phyloP scores from a whole-genome alignment of 1,140 invertebrate species.

The Oedothorax gibbosus region DNA sequence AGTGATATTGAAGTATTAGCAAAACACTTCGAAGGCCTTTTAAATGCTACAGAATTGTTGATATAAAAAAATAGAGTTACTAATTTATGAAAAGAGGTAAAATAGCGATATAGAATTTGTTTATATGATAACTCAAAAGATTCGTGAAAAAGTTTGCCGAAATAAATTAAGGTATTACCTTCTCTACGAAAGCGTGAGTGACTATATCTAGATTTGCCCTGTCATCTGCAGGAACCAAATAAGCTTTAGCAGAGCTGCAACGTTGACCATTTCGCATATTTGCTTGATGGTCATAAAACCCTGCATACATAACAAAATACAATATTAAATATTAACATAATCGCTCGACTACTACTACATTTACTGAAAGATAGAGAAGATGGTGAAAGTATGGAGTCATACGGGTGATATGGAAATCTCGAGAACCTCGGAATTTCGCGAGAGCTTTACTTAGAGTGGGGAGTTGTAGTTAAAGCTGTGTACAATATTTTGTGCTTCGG shows the following conservation, averaged over 20 bases:
- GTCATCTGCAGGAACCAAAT: constrained; percentile 83
- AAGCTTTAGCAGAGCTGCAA: constrained; percentile 91
- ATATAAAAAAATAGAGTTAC: too few relatives aligned
- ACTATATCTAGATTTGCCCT: constrained; percentile 87
- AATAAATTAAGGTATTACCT: constrained; percentile 68
- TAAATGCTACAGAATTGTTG: too few relatives aligned
- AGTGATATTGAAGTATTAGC: too few relatives aligned
- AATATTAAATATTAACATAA: not conserved
- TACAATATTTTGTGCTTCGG: too few relatives aligned
- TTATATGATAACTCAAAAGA: not conserved
- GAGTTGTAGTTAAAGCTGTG: too few relatives aligned
- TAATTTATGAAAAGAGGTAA: not conserved
- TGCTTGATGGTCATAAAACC: constrained; percentile 74
- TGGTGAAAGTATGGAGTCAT: too few relatives aligned
- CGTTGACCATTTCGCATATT: constrained; percentile 84
- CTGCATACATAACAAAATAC: not conserved
- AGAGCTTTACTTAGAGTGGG: too few relatives aligned
- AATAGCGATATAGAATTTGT: not conserved
- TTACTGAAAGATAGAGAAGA: not conserved
- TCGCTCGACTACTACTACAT: not conserved
- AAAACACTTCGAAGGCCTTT: too few relatives aligned
- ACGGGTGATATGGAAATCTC: too few relatives aligned
- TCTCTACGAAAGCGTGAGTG: constrained; percentile 84
- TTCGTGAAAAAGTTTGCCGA: not conserved
- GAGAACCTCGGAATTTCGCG: too few relatives aligned